These are phyloP conservation scores for Aplysia californica DNA, from an alignment of 1,140 invertebrate genomes.

Conservation along the genomic window DNA sequence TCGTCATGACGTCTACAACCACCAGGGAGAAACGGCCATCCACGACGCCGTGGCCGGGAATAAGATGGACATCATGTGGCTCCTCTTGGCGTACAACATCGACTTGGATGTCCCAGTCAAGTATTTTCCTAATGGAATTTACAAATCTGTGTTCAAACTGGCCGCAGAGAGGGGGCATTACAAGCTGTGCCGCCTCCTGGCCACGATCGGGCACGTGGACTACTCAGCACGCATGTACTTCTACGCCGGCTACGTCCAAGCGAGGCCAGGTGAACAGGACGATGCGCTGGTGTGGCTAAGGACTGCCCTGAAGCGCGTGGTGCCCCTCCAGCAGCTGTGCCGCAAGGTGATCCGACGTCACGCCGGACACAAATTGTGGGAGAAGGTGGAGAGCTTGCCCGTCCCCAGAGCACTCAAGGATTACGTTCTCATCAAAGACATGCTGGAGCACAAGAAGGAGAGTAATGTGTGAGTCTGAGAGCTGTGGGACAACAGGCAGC, in stretches of 20 bases:
- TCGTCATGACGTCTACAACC: conserved; percentile 65
- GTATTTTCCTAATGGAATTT: conserved; percentile 61
- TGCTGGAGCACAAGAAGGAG: conserved; percentile 43
- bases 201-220: conserved; percentile 59
- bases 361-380: conserved; percentile 54
- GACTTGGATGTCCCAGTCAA: conserved; percentile 65
- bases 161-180: conserved; percentile 64
- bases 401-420: conserved; percentile 62
- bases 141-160: conserved; percentile 63
- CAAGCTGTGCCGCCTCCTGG: conserved; percentile 61
- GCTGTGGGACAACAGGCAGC: neutral
- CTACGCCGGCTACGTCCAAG: conserved; percentile 54
- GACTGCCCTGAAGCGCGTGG: conserved; percentile 52
- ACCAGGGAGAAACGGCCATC: conserved; percentile 64
- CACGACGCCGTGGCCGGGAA: conserved; percentile 64
- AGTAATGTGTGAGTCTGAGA: conserved; percentile 17
- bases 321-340: conserved; percentile 58
- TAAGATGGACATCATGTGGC: conserved; percentile 59
- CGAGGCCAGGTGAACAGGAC: conserved; percentile 52
- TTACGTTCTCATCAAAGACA: conserved; percentile 59
- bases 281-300: conserved; percentile 53
- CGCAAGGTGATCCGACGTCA: conserved; percentile 58
- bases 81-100: conserved; percentile 64
- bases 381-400: conserved; percentile 55
- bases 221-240: conserved; percentile 56